Evolutionary conservation across 1,140 invertebrate species (phyloP).

Genomic region (Archivesica marissinica): DNA sequence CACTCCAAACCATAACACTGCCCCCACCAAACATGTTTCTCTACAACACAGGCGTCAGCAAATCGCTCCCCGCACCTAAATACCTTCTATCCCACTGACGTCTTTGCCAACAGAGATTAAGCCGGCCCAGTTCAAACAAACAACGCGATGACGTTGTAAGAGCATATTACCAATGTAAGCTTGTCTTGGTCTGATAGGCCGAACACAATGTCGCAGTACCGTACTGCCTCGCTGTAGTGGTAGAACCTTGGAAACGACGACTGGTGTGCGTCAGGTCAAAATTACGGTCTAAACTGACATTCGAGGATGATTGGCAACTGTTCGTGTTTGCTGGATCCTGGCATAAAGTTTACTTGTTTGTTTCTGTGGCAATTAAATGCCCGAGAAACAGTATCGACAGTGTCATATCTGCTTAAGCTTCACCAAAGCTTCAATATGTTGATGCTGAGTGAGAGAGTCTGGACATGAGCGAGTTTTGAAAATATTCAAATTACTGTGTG

Average conservation of each 20-base stretch:
- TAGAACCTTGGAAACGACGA: constrained; percentile 11
- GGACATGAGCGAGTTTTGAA: neutral
- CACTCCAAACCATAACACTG: neutral
- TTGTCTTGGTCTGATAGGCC: constrained; percentile 1
- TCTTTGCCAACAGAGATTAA: neutral
- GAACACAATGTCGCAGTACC: constrained; percentile 20
- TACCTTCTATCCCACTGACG: neutral
- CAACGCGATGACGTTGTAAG: neutral
- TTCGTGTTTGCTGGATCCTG: neutral
- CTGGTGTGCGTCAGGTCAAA: neutral
- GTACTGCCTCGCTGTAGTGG: constrained; percentile 15
- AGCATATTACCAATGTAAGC: constrained; percentile 4
- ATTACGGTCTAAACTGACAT: too few species aligned
- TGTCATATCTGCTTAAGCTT: constrained; percentile 6
- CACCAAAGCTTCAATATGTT: neutral
- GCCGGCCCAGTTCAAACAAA: neutral
- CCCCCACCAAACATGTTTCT: constrained; percentile 19
- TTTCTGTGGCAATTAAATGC: constrained; percentile 24
- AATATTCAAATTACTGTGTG: constrained; percentile 11
- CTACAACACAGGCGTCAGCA: constrained; percentile 43
- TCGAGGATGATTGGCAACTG: too few species aligned
- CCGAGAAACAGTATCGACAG: neutral
- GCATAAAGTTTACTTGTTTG: constrained; percentile 8
- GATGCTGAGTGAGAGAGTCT: too few species aligned
- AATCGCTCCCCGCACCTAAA: too few species aligned